Conservation (phyloP, 2,888 invertebrate species). For the Drosophila parthenogenetica region DNA sequence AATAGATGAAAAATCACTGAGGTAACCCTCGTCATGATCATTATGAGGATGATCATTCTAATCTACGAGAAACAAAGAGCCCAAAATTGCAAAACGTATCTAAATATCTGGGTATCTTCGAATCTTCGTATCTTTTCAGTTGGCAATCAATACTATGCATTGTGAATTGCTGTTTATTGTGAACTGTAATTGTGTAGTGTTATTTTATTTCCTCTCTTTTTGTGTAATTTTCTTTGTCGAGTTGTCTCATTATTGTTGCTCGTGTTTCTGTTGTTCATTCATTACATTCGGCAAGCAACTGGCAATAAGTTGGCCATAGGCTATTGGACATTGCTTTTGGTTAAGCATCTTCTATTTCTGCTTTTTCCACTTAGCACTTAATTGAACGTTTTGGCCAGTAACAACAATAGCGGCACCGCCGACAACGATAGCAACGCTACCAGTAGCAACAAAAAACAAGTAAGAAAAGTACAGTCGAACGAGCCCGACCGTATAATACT, state of each 20-base stretch:
- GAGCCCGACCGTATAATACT: too few relatives aligned
- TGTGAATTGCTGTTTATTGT: slow-evolving; percentile 49
- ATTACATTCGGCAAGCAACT: slow-evolving; percentile 68
- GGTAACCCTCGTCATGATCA: slow-evolving; percentile 21
- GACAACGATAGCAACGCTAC: slow-evolving; percentile 36
- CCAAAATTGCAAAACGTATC: slow-evolving; percentile 38
- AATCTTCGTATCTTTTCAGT: slow-evolving; percentile 33
- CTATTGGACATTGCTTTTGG: slow-evolving; percentile 52
- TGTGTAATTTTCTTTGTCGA: slow-evolving; percentile 46
- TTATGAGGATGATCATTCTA: slow-evolving; percentile 13
- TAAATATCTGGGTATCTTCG: not conserved
- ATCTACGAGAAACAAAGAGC: slow-evolving; percentile 13
- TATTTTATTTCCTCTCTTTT: slow-evolving; percentile 31
- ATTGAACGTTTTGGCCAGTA: slow-evolving; percentile 68
- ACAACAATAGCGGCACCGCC: slow-evolving; percentile 35
- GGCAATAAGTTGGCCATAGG: slow-evolving; percentile 66
- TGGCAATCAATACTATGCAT: slow-evolving; percentile 70
- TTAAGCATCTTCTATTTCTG: slow-evolving; percentile 40
- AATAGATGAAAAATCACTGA: slow-evolving; percentile 19
- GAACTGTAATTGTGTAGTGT: slow-evolving; percentile 55
- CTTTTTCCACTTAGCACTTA: slow-evolving; percentile 61
- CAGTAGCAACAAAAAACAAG: slow-evolving; percentile 41
- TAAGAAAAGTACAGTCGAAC: too few relatives aligned
- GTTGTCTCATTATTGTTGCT: slow-evolving; percentile 5
- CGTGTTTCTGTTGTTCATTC: slow-evolving; percentile 38